These are phyloP conservation scores for Drosophila kikkawai DNA, from an alignment of 1,140 invertebrate genomes.

Conservation along the genomic window DNA sequence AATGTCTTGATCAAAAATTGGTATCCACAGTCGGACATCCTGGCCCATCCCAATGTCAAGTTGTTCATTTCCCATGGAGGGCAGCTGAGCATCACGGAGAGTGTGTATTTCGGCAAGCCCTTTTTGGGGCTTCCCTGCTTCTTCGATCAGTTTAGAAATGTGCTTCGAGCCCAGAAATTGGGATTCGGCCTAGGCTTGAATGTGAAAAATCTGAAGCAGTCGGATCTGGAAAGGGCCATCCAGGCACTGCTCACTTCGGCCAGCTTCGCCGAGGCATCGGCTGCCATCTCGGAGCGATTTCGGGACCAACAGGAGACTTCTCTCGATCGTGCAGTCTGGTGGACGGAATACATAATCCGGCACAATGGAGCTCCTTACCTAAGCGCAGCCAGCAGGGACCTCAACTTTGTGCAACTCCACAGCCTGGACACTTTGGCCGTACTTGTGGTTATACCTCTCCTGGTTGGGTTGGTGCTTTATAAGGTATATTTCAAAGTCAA, in stretches of 20 bases:
- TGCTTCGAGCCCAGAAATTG: slow-evolving; percentile 84
- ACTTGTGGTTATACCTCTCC: slow-evolving; percentile 36
- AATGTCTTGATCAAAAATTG: slow-evolving; percentile 89
- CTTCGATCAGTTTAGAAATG: slow-evolving; percentile 88
- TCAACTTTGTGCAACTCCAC: slow-evolving; percentile 85
- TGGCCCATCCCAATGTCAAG: slow-evolving; percentile 89
- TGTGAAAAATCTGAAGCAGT: slow-evolving; percentile 74
- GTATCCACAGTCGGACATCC: slow-evolving; percentile 90
- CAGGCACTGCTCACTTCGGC: slow-evolving; percentile 76
- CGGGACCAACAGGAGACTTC: slow-evolving; percentile 87
- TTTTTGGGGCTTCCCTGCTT: slow-evolving; percentile 89
- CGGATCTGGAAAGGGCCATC: slow-evolving; percentile 69
- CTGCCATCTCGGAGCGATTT: slow-evolving; percentile 86
- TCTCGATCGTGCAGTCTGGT: slow-evolving; percentile 89
- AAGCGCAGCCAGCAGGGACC: slow-evolving; percentile 49
- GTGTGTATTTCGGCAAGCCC: slow-evolving; percentile 89
- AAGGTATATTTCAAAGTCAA: slow-evolving; percentile 1
- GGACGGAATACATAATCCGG: slow-evolving; percentile 89
- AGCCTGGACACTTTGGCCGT: slow-evolving; percentile 85
- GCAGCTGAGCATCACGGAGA: slow-evolving; percentile 89
- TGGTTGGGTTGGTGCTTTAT: slow-evolving; percentile 4
- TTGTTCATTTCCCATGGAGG: slow-evolving; percentile 91
- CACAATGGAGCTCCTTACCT: slow-evolving; percentile 83
- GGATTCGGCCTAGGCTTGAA: slow-evolving; percentile 85
- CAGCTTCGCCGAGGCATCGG: slow-evolving; percentile 83